Conservation (phyloP, 1,140 invertebrate species). For the Sesamia nonagrioides region DNA sequence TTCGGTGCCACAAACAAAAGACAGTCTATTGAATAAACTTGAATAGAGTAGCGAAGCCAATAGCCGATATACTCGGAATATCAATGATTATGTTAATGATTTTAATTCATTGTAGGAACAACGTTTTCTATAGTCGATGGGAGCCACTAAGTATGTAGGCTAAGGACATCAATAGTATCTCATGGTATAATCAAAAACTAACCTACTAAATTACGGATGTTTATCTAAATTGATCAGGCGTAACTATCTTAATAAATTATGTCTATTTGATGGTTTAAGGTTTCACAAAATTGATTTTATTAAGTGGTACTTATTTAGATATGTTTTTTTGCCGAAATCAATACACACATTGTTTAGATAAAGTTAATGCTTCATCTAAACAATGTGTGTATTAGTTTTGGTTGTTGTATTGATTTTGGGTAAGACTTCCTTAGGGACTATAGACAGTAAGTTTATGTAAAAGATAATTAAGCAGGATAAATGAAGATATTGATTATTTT, state of each 20-base stretch:
- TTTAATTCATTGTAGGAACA: slow-evolving; percentile 34
- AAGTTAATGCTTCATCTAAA: too few relatives aligned
- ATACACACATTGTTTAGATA: too few relatives aligned
- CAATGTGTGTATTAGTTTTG: too few relatives aligned
- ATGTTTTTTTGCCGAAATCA: too few relatives aligned
- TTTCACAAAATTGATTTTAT: background rate
- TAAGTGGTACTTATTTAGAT: background rate
- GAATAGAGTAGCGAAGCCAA: slow-evolving; percentile 30
- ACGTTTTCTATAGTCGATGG: slow-evolving; percentile 29
- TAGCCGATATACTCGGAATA: slow-evolving; percentile 27
- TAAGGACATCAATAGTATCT: slow-evolving; percentile 43
- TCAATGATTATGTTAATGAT: slow-evolving; percentile 34
- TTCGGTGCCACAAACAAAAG: slow-evolving; percentile 6
- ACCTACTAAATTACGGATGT: slow-evolving; percentile 42
- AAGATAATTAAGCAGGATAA: too few relatives aligned
- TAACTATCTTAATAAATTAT: slow-evolving; percentile 42
- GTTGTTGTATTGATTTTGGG: too few relatives aligned
- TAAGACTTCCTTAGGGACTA: too few relatives aligned
- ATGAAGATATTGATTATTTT: too few relatives aligned
- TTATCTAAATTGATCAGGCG: slow-evolving; percentile 35
- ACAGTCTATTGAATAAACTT: slow-evolving; percentile 30
- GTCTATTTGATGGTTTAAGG: background rate
- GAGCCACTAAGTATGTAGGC: slow-evolving; percentile 32
- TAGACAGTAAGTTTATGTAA: too few relatives aligned
- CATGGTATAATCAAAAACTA: slow-evolving; percentile 35